Percentiles rank a stretch among this genome's conserved stretches.
Conservation (phyloP, 92 coral and sea anemone species). For the Heteractis magnifica region DNA sequence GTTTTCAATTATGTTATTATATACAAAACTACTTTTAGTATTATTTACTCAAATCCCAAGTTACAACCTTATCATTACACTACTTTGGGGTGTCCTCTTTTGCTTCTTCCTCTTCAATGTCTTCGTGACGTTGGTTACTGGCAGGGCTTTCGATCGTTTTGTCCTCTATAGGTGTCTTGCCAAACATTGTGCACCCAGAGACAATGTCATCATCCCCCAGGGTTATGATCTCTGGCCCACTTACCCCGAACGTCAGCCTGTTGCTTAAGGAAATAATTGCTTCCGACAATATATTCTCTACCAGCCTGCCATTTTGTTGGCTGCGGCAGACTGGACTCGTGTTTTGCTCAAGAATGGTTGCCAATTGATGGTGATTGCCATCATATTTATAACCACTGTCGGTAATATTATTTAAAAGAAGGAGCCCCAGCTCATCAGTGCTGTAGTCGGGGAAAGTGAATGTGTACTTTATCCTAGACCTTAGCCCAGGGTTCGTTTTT, state of each 20-base stretch:
- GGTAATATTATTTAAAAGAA: constrained; percentile 18
- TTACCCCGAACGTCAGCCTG: constrained; percentile 29
- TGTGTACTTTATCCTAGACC: constrained; percentile 38
- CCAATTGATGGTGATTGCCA: too few species aligned
- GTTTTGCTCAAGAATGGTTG: not conserved
- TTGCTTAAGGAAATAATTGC: constrained; percentile 28
- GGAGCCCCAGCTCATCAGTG: constrained; percentile 9
- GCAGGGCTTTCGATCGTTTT: too few species aligned
- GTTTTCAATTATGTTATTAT: too few species aligned
- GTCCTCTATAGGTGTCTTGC: too few species aligned
- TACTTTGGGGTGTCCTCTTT: too few species aligned
- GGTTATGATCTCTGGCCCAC: constrained; percentile 23
- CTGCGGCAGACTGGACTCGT: not conserved
- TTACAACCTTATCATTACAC: too few species aligned
- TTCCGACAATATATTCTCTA: constrained; percentile 27
- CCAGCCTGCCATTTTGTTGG: constrained; percentile 44
- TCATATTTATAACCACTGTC: constrained; percentile 23
- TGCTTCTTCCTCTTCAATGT: too few species aligned
- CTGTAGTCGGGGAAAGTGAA: constrained; percentile 35
- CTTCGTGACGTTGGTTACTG: too few species aligned
- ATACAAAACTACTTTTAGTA: too few species aligned
- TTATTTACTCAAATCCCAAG: too few species aligned
- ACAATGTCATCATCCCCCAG: constrained; percentile 22
- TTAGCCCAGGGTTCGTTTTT: constrained; percentile 41
- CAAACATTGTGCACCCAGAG: constrained; percentile 15